Conservation (phyloP, 2,888 invertebrate species). For the Drosophila lutescens region DNA sequence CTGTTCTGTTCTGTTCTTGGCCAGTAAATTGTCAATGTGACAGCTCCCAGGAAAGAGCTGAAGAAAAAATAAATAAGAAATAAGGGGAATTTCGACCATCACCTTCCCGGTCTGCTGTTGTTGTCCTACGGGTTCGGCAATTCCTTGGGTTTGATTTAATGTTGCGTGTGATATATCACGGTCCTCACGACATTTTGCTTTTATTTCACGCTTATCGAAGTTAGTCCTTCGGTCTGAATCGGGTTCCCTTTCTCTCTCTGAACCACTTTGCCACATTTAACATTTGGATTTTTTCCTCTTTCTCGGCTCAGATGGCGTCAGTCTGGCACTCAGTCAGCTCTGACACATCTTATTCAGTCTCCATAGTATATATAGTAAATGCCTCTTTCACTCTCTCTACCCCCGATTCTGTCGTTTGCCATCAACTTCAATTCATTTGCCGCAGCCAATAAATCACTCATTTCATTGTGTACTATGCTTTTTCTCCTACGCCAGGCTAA, state of each 20-base stretch:
- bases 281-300: conserved; percentile 44
- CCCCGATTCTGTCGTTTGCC: conserved; percentile 55
- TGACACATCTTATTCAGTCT: conserved; percentile 70
- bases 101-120: conserved; percentile 28
- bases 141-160: conserved; percentile 79
- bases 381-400: conserved; percentile 19
- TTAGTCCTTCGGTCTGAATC: conserved; percentile 19
- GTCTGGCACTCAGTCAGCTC: conserved; percentile 69
- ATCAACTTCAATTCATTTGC: conserved; percentile 79
- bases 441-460: conserved; percentile 82
- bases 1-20: conserved; percentile 38
- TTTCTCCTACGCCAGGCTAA: conserved; percentile 58
- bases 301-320: conserved; percentile 34
- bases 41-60: conserved; percentile 54
- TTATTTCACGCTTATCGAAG: conserved; percentile 76
- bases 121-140: conserved; percentile 46
- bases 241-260: conserved; percentile 4
- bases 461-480: conserved; percentile 58
- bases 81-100: conserved; percentile 54
- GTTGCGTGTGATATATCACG: conserved; percentile 82
- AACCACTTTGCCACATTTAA: conserved; percentile 75
- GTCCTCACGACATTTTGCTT: conserved; percentile 59
- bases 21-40: conserved; percentile 82
- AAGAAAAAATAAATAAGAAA: conserved; percentile 21
- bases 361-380: not conserved